Evolutionary conservation across 2,113 vertebrate genomes (phyloP), one percentile per base, ranked within the genome.

Genomic region (Montifringilla adamsi): DNA sequence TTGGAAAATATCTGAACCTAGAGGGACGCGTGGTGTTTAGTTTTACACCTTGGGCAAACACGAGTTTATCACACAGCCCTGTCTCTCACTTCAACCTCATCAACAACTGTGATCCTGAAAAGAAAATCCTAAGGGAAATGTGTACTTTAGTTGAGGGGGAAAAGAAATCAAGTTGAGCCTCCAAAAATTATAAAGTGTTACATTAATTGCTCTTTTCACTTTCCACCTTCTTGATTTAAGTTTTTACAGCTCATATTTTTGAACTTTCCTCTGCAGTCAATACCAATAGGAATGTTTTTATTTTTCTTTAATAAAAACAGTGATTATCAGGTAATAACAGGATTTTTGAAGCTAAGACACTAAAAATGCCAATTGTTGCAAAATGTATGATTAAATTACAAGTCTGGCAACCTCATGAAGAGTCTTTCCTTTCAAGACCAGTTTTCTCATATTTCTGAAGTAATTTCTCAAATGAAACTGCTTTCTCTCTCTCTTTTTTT

Each of bases 131-230:
- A 6, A 43, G 43, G 37, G 79, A 88, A 96, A 77, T 77, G 31
- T 88, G 23, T 60, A 37, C 41, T 83, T 88, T 24, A 64, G 41
- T 20, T 16, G 7, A 59, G n/a, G 15, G 13, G 24, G 1, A 39
- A 87, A 88, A 74, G 43, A 83, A 76, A 67, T 59, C 52, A 44
- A 84, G 15, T 33, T 47, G 52, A 64, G 21, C 19, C 23, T 94
- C 83, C 47, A 90, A 90, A 95, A 95, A 74, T 92, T 95, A 90
- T 44, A 58, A 84, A 85, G 53, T 93, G 63, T 80, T 90, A 74
- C 16, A 53, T 86, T 95, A 93, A 93, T 96, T 93, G 50, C 67
- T 74, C 63, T 77, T 94, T 94, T 92, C 83, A 86, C 63, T 88
- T 94, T 82, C 66, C 63, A 84, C 79, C 43, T 88, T 83, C 75